phyloP scores from a whole-genome alignment of 2,888 invertebrate genomes.

The Serripes groenlandicus region DNA sequence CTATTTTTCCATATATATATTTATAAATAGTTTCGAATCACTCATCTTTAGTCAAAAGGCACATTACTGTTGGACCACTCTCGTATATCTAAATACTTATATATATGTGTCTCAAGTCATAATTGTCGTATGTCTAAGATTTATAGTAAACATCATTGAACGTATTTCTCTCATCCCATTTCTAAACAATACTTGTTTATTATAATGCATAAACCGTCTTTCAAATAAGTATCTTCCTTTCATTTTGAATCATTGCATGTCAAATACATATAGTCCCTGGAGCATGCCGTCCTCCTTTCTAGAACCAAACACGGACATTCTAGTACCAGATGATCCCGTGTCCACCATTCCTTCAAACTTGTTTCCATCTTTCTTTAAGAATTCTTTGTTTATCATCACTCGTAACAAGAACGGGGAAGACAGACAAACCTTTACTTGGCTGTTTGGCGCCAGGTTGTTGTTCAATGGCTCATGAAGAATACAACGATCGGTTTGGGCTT shows the following conservation, averaged over 20 bases:
- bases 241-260: slow-evolving; percentile 2
- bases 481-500: slow-evolving; percentile 27
- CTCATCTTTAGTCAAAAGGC: too few relatives aligned
- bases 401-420: slow-evolving; percentile 8
- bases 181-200: too few relatives aligned
- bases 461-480: not conserved
- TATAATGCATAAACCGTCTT: too few relatives aligned
- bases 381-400: slow-evolving; percentile 11
- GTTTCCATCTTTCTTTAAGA: slow-evolving; percentile 6
- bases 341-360: slow-evolving; percentile 10
- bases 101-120: too few relatives aligned
- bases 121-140: too few relatives aligned
- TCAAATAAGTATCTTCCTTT: too few relatives aligned
- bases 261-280: slow-evolving; percentile 9
- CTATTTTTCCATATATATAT: too few relatives aligned
- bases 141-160: too few relatives aligned
- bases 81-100: too few relatives aligned
- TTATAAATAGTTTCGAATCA: too few relatives aligned
- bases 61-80: too few relatives aligned
- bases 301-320: slow-evolving; percentile 16
- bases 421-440: not conserved
- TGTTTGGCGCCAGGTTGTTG: slow-evolving; percentile 5
- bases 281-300: not conserved
- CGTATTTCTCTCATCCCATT: too few relatives aligned
- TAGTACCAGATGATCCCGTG: not conserved